Evolutionary conservation across 2,797 vertebrate species (phyloP).

Genomic region (Poecilia velifera): DNA sequence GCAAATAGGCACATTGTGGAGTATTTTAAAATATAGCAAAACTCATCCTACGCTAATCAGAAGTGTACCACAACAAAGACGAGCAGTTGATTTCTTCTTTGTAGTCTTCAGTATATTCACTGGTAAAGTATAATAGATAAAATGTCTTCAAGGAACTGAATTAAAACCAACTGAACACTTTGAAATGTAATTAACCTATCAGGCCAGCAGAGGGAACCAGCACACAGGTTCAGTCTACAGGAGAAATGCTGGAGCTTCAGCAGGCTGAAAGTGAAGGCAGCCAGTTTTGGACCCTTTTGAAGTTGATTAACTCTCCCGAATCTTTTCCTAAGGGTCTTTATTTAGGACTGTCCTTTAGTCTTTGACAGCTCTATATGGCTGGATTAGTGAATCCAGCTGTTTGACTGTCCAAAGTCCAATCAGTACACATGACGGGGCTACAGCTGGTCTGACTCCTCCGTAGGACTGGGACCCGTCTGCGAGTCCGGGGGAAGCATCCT

Average conservation of each 20-base stretch:
- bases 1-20: conserved; percentile 1
- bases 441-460: conserved; percentile 66
- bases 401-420: conserved; percentile 23
- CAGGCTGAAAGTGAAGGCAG: conserved; percentile 10
- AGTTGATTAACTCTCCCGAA: conserved; percentile 33
- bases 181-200: conserved; percentile 30
- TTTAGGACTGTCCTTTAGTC: conserved; percentile 27
- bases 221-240: conserved; percentile 29
- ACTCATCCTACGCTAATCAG: conserved; percentile 3
- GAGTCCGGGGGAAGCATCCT: conserved; percentile 55
- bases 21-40: conserved; percentile 6
- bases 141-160: conserved; percentile 11
- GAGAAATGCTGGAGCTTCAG: conserved; percentile 28
- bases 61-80: conserved; percentile 8
- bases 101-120: conserved; percentile 20
- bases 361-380: conserved; percentile 30
- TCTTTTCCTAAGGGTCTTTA: conserved; percentile 30
- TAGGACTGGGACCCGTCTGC: conserved; percentile 30
- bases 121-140: not conserved
- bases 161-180: not conserved
- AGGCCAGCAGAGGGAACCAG: conserved; percentile 66
- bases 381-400: conserved; percentile 34
- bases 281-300: conserved; percentile 7
- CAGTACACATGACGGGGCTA: conserved; percentile 40
- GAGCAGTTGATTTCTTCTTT: conserved; percentile 23